phyloP scores from a whole-genome alignment of 2,797 vertebrate genomes.

The Onychomys arenicola region DNA sequence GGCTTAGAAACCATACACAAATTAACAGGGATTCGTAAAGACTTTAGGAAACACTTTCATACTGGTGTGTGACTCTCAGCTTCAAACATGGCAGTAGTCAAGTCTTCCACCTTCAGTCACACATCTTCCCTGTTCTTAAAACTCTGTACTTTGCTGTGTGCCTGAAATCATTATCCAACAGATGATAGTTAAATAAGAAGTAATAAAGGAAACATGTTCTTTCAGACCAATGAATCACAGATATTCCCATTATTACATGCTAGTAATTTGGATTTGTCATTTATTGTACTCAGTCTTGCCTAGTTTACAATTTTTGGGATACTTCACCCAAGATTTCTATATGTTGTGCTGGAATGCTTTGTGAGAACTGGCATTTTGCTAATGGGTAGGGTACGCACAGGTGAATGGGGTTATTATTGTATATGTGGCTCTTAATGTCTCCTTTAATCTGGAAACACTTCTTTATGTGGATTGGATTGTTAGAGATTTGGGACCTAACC shows the following conservation, averaged over 20 bases:
- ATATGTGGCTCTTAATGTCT: neutral
- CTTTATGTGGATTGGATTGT: neutral
- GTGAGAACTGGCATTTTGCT: neutral
- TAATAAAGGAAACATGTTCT: slow-evolving; percentile 3
- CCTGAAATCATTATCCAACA: slow-evolving; percentile 3
- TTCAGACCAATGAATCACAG: neutral
- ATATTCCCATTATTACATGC: neutral
- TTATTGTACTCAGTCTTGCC: neutral
- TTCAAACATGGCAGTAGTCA: neutral
- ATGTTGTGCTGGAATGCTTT: neutral
- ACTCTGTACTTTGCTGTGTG: neutral
- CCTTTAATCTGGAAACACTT: slow-evolving; percentile 8
- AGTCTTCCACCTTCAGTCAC: neutral
- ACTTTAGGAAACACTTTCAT: neutral
- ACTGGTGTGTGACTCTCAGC: neutral
- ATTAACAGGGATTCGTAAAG: neutral
- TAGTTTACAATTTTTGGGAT: neutral
- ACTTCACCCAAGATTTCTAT: neutral
- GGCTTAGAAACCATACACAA: neutral
- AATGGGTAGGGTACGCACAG: accelerated
- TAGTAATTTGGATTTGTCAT: slow-evolving; percentile 1
- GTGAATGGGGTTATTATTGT: neutral
- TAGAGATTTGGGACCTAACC: neutral
- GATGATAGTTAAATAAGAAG: neutral
- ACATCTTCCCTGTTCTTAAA: neutral